Base-by-base conservation (phyloP, 2,797 vertebrate genomes). In the Dipus sagitta region DNA sequence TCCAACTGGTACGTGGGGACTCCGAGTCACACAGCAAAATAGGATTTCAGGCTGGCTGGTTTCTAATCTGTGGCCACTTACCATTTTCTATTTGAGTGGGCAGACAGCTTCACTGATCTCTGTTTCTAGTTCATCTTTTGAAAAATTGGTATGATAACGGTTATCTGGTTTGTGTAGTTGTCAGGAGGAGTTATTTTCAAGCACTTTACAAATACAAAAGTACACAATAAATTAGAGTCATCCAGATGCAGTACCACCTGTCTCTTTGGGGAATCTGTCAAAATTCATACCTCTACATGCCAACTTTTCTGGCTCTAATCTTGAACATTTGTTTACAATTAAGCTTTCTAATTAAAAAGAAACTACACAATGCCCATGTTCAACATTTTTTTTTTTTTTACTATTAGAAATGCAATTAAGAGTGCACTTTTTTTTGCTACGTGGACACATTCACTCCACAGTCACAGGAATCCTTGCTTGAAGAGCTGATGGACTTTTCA, bases 141-240 rank as follows among this genome's bases (percentile, higher is more conserved):
- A 92, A 88, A 91, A 81, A 78, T 12, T 60, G 47, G 23, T 12
- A 54, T 38, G 71, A 74, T 90, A 68, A 82, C n/a, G 24, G 34
- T 92, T 89, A 76, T 78, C 32, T 91, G 83, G 52, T 38, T 83
- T 88, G 70, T 30, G 26, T 42, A 28, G 62, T 93, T 94, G 67
- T 94, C 76, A 64, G n/a, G 42, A 87, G 62, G 70, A 92, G 71
- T 94, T 94, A 79, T 76, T 88, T 93, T 90, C 80, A 96, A 90
- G 75, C 68, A 38, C 67, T 94, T 94, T 62, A 32, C 38, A 92
- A 85, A 87, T 76, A 67, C 75, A 88, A 86, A 95, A 96, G 42
- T 58, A 14, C 42, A 64, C 20, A 32, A 17, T 75, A 72, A 86
- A 74, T 85, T 84, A n/a, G 23, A 65, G 18, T 86, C 38, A 47